Evolutionary conservation across 1,140 invertebrate genomes (phyloP).

Genomic region (Brachionus manjavacas): DNA sequence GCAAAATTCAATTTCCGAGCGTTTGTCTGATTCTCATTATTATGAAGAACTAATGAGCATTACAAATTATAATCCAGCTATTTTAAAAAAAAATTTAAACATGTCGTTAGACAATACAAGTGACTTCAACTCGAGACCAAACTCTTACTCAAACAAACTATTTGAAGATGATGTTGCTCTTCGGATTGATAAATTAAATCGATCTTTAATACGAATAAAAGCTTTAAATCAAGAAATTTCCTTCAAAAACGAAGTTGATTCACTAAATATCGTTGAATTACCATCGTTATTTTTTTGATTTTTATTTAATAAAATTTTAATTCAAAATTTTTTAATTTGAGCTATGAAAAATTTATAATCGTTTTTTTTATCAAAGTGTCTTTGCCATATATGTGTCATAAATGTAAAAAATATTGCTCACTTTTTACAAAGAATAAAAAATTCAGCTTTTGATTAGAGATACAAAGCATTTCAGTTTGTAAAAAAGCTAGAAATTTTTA

Average conservation of each 20-base stretch:
- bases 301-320: too few relatives aligned
- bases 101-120: background rate
- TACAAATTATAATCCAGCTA: background rate
- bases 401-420: too few relatives aligned
- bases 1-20: background rate
- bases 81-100: background rate
- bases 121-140: background rate
- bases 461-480: too few relatives aligned
- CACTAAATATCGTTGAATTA: background rate
- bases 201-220: constrained; percentile 25
- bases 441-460: too few relatives aligned
- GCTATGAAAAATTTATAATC: too few relatives aligned
- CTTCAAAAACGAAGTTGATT: background rate
- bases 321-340: background rate
- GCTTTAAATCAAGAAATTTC: background rate
- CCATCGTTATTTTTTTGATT: background rate
- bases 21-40: background rate
- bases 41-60: background rate
- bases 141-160: background rate
- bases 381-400: too few relatives aligned
- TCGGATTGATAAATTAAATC: background rate
- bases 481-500: too few relatives aligned
- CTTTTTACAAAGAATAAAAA: too few relatives aligned
- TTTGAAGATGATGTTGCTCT: background rate
- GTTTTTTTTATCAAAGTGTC: too few relatives aligned